Conservation (phyloP, 2,797 vertebrate genomes). For the Centropyge bicolor region DNA sequence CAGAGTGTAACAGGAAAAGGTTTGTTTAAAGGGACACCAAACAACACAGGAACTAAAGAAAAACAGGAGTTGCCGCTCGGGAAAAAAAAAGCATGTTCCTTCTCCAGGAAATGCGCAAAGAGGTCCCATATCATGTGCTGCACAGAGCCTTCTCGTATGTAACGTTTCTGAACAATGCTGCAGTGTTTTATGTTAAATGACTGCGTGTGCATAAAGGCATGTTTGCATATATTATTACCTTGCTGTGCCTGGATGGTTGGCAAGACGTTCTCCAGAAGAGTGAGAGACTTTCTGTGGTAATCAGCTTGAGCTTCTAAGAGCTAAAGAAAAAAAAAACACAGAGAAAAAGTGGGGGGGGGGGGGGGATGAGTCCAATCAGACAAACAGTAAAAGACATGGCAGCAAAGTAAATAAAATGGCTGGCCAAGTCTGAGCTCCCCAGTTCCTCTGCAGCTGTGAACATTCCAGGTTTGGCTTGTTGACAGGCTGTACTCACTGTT, state of each 20-base stretch:
- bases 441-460: conserved; percentile 61
- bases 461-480: conserved; percentile 48
- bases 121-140: not conserved
- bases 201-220: conserved; percentile 47
- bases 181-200: conserved; percentile 39
- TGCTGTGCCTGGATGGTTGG: conserved; percentile 97
- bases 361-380: conserved; percentile 14
- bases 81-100: not conserved
- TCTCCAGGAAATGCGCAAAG: conserved; percentile 13
- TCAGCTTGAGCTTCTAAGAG: conserved; percentile 99
- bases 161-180: not conserved
- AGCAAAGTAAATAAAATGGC: conserved; percentile 66
- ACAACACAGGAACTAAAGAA: conserved; percentile 26
- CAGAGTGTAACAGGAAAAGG: conserved; percentile 23
- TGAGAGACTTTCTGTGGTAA: conserved; percentile 99
- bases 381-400: conserved; percentile 62
- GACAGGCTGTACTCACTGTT: conserved; percentile 85
- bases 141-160: conserved; percentile 19
- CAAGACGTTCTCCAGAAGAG: conserved; percentile 95
- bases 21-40: conserved; percentile 37
- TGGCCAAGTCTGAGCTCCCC: conserved; percentile 67
- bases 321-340: conserved; percentile 86
- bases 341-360: not conserved
- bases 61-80: conserved; percentile 3
- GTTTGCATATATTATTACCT: conserved; percentile 87